Percentiles rank a stretch among this genome's conserved stretches.
phyloP scores from a whole-genome alignment of 2,797 vertebrate genomes.

The Sus cebifrons region DNA sequence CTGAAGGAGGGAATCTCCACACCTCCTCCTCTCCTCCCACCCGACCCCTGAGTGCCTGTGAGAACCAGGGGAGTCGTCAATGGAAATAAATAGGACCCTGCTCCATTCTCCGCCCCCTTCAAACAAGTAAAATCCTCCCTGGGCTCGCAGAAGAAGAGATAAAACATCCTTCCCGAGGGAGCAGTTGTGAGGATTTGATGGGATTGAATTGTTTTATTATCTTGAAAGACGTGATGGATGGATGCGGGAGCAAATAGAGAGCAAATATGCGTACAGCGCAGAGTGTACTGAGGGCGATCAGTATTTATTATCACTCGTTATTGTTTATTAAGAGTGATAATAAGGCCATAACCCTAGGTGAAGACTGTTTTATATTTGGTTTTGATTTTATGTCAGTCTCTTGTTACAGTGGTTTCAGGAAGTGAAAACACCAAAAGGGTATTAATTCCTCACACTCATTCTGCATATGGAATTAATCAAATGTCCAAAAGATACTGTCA shows the following conservation, averaged over 20 bases:
- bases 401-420: conserved; percentile 72
- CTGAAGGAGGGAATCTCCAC: conserved; percentile 46
- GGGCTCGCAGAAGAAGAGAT: conserved; percentile 59
- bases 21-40: conserved; percentile 55
- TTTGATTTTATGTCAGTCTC: conserved; percentile 71
- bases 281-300: neutral
- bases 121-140: conserved; percentile 55
- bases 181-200: conserved; percentile 49
- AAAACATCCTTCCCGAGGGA: conserved; percentile 67
- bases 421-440: conserved; percentile 57
- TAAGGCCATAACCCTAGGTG: conserved; percentile 50
- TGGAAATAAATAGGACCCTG: conserved; percentile 71
- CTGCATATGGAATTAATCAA: conserved; percentile 74
- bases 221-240: conserved; percentile 57
- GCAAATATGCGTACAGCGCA: neutral
- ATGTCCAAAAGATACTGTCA: conserved; percentile 65
- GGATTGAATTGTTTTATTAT: conserved; percentile 67
- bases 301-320: conserved; percentile 55
- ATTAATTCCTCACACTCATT: conserved; percentile 64
- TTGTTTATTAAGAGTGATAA: conserved; percentile 69
- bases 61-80: conserved; percentile 65
- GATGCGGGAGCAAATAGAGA: neutral
- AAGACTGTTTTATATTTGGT: conserved; percentile 45
- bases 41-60: conserved; percentile 45
- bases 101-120: conserved; percentile 69